Base-by-base conservation (phyloP, 2,113 vertebrate genomes). In the Tachysurus fulvidraco region DNA sequence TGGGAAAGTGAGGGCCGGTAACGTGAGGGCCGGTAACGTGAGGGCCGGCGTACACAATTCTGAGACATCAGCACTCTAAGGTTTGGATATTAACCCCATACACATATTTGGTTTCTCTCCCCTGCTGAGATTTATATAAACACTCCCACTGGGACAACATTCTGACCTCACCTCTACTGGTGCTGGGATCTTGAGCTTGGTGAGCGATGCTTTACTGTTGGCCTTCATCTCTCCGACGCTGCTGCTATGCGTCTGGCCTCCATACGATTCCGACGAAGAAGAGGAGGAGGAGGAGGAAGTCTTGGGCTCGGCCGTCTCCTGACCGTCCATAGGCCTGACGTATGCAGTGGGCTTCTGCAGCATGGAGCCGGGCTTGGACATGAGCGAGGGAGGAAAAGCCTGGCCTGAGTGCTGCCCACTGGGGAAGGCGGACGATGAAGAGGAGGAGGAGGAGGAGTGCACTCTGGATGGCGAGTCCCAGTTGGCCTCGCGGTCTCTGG, bases 121-220 rank as follows among this genome's bases (percentile, higher is more conserved):
- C 2, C 3, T 76, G 73, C 13, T 76, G 46, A 16, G 46, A 50
- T 76, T 76, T 52, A 52, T n/a, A 76, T 50, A 12, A 14, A n/a
- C 41, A 19, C 46, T 46, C 19, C 41, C 19, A 73, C 41, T 8
- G 12, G 23, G 25, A 59, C 25, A 59, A 74, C 1, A 1, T 50
- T 23, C 50, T 71, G 60, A 17, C 76, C 93, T 96, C 93, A 99
- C 98, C 94, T 99, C 98, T 44, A 98, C 92, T 0, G 98, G 97
- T 0, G 97, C 97, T n/a, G 98, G 98, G 67, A 99, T 99, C 93
- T 99, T 99, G 89, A 99, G 95, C 93, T 99, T 99, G 93, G 97
- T 95, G 44, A 99, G 97, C 44, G 97, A 95, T 54, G 96, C 97
- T 93, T 99, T 99, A 95, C 96, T 96, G 88, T 95, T 96, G 65